A percentile compares a stretch with the other conserved stretches of the same genome.
Evolutionary conservation across 37 sponge, comb jelly and placozoan genomes (phyloP).

Genomic region (Hormiphora californensis): DNA sequence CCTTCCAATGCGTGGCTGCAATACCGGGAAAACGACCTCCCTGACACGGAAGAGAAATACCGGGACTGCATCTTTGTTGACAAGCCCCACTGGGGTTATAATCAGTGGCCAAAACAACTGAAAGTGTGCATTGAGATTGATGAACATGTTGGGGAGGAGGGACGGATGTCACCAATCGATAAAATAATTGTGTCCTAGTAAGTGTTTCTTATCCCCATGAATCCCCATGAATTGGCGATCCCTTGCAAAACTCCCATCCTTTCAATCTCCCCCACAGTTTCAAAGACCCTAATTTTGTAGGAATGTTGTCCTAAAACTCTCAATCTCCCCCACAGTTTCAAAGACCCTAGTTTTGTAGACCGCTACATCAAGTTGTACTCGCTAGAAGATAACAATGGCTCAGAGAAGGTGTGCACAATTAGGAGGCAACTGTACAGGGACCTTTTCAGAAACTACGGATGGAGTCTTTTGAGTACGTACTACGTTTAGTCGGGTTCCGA

Average conservation of each 20-base stretch:
- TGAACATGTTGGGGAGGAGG: neutral
- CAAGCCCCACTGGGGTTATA: constrained; percentile 76
- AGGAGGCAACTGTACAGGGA: constrained; percentile 26
- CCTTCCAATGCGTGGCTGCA: constrained; percentile 23
- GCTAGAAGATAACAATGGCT: constrained; percentile 35
- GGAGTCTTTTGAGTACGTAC: constrained; percentile 37
- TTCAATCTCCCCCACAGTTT: constrained; percentile 33
- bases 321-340: constrained; percentile 30
- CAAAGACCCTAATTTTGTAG: neutral
- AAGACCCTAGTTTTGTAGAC: neutral
- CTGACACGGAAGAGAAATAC: constrained; percentile 63
- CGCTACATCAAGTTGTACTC: constrained; percentile 17
- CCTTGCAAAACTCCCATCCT: too few species aligned
- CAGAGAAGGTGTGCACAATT: constrained; percentile 11
- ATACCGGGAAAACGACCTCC: constrained; percentile 11
- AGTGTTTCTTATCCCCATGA: neutral
- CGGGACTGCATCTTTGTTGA: constrained; percentile 62
- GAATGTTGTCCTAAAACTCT: too few species aligned
- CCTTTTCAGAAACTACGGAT: constrained; percentile 50
- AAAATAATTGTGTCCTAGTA: neutral
- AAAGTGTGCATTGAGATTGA: constrained; percentile 37
- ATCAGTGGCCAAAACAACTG: constrained; percentile 68
- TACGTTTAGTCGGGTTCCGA: too few species aligned
- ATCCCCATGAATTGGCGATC: too few species aligned
- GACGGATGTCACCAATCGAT: neutral